Conservation (phyloP, 1,140 invertebrate species). For the Choristoneura fumiferana region DNA sequence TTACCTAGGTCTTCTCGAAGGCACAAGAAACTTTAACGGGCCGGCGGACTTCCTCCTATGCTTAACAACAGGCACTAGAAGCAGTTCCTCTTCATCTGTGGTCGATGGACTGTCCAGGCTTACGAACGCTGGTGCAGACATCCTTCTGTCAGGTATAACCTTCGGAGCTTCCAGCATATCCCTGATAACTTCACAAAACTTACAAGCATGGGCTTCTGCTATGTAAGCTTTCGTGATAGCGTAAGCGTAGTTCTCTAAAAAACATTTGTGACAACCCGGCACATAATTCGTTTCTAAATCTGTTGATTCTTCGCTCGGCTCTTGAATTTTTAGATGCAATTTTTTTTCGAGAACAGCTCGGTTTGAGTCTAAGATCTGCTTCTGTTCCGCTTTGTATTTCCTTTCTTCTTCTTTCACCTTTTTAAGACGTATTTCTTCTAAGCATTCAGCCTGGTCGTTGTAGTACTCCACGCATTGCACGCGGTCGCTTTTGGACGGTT, state of each 20-base stretch:
- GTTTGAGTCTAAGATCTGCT: constrained; percentile 41
- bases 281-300: constrained; percentile 63
- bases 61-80: constrained; percentile 53
- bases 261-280: constrained; percentile 73
- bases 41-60: constrained; percentile 70
- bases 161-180: constrained; percentile 71
- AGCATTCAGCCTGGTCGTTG: constrained; percentile 75
- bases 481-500: constrained; percentile 59
- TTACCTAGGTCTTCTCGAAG: constrained; percentile 63
- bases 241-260: constrained; percentile 75
- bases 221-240: constrained; percentile 72
- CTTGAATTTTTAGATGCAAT: constrained; percentile 51
- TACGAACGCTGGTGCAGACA: constrained; percentile 64
- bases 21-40: constrained; percentile 62
- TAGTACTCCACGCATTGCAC: constrained; percentile 72
- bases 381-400: constrained; percentile 44
- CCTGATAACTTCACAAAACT: constrained; percentile 74
- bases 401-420: constrained; percentile 66
- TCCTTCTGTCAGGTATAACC: constrained; percentile 48
- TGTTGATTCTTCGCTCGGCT: constrained; percentile 72
- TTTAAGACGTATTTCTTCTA: constrained; percentile 68
- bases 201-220: constrained; percentile 64
- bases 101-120: constrained; percentile 58
- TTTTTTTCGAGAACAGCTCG: constrained; percentile 55
- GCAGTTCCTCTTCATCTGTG: constrained; percentile 53